Evolutionary conservation across 2,888 invertebrate species (phyloP), one percentile per base, ranked within the genome.

Genomic region (Tromatobia lineatoria): DNA sequence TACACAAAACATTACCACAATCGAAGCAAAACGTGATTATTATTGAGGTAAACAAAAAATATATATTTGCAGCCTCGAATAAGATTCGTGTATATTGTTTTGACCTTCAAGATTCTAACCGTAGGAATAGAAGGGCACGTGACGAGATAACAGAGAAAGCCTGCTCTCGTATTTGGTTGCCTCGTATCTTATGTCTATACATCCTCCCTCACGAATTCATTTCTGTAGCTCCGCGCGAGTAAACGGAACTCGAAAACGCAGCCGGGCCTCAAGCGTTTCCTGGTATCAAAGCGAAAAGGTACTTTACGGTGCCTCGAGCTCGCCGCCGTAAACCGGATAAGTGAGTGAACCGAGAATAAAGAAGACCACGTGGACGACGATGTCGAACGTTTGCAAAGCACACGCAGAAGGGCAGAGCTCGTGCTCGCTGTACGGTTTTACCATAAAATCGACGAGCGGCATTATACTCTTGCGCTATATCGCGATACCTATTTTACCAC

Each of bases 361-460:
- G 83, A 79, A 67, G 70, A 69, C 23, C 61, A 78, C 20, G 67
- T 29, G 70, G 66, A 54, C 59, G 59, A 64, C 66, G 61, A 66
- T 42, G 76, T 70, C 38, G 78, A 83, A 29, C 64, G 70, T 79
- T 50, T 64, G 64, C 52, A 73, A 69, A 45, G 20, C 42, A 29
- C 42, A 18, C 69, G 20, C 61, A 13, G 45, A 42, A 20, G 34
- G 47, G 70, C 45, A 23, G 29, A 66, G 75, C 79, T 83, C 54
- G 80, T 75, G 75, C 70, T 74, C 66, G 69, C 45, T 61, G 79
- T 83, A 86, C 86, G 84, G 82, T 79, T 86, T 82, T 74, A 66
- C 81, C 78, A 85, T 85, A 85, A 85, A 85, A 85, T 85, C 79
- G 82, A 79, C 84, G 34, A 75, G 74, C 71, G 38, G 75, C 76